Evolutionary conservation across 2,797 vertebrate species (phyloP).

Genomic region (Argya squamiceps): DNA sequence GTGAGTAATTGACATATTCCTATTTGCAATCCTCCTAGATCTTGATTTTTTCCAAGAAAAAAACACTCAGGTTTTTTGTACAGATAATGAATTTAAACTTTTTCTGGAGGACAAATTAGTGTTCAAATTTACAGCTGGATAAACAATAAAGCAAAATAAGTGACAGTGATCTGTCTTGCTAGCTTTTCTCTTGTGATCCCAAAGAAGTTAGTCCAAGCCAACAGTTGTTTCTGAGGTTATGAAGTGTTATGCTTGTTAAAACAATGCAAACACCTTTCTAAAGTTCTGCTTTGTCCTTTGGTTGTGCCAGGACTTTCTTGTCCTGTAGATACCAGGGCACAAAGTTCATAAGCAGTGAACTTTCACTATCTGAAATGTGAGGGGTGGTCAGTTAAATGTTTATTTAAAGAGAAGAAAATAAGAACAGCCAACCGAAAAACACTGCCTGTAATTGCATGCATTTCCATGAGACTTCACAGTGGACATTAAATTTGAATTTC

Average conservation of each 20-base stretch:
- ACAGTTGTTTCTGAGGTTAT: neutral
- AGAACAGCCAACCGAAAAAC: neutral
- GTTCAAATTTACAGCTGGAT: neutral
- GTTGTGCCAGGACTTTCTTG: neutral
- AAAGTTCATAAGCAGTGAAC: neutral
- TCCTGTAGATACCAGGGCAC: neutral
- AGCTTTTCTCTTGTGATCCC: neutral
- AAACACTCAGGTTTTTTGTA: neutral
- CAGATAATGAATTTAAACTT: neutral
- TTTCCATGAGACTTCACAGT: neutral
- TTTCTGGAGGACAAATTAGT: neutral
- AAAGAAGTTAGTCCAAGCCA: neutral
- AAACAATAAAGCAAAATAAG: neutral
- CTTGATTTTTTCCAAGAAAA: neutral
- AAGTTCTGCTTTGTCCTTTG: neutral
- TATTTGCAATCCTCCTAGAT: neutral
- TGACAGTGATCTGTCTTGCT: neutral
- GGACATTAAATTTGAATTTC: neutral
- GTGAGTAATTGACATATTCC: neutral
- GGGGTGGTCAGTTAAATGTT: neutral
- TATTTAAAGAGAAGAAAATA: neutral
- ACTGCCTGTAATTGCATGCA: neutral
- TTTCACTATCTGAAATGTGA: neutral
- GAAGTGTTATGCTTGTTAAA: neutral
- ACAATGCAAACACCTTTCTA: neutral